phyloP scores from a whole-genome alignment of 2,797 vertebrate genomes.

The Sebastes reedi region DNA sequence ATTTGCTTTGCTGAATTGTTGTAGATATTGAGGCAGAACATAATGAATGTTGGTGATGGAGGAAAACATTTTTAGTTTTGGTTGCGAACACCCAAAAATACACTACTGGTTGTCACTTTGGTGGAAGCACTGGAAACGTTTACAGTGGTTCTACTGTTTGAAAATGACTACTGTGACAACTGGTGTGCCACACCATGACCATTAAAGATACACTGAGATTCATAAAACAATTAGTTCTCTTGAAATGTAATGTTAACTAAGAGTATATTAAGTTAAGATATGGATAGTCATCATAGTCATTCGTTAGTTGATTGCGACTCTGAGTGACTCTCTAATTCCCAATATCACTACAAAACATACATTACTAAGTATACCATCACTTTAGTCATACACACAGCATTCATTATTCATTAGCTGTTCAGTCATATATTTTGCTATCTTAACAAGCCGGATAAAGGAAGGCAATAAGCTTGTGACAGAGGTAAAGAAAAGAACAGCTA shows the following conservation, averaged over 20 bases:
- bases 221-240: neutral
- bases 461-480: neutral
- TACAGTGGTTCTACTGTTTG: neutral
- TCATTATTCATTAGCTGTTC: slow-evolving; percentile 19
- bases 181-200: neutral
- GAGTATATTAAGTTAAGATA: neutral
- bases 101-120: neutral
- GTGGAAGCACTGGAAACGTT: neutral
- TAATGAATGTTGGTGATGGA: neutral
- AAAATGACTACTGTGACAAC: neutral
- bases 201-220: neutral
- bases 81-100: neutral
- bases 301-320: neutral
- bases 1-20: neutral
- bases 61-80: fast-evolving
- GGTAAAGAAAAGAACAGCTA: slow-evolving; percentile 1
- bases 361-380: neutral
- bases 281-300: neutral
- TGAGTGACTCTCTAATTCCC: neutral
- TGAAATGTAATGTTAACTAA: neutral
- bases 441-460: slow-evolving; percentile 11
- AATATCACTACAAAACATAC: neutral
- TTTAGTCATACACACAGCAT: slow-evolving; percentile 1
- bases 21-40: neutral
- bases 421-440: slow-evolving; percentile 8